phyloP scores from a whole-genome alignment of 2,797 vertebrate species.

The Leptodactylus fallax region DNA sequence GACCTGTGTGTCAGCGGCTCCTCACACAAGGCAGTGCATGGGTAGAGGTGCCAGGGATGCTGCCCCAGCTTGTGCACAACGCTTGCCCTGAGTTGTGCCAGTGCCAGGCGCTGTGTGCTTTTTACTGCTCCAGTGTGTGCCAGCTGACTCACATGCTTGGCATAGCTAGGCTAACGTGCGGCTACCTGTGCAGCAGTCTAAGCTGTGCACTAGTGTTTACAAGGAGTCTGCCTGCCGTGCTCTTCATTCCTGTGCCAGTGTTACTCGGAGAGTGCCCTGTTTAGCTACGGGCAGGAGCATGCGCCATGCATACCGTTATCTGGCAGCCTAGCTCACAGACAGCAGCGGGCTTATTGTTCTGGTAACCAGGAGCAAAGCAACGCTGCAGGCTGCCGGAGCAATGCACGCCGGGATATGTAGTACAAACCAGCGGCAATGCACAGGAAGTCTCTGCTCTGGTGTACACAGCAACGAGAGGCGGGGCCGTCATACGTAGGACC shows the following conservation, averaged over 20 bases:
- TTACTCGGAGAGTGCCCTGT: not conserved
- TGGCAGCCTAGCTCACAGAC: constrained; percentile 43
- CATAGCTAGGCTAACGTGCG: constrained; percentile 7
- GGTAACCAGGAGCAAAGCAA: constrained; percentile 69
- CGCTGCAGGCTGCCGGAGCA: constrained; percentile 62
- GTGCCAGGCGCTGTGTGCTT: not conserved
- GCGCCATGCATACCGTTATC: constrained; percentile 15
- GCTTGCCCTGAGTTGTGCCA: no score
- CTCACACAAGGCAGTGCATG: constrained; percentile 14
- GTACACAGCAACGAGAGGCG: not conserved
- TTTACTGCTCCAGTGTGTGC: not conserved
- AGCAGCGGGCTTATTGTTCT: constrained; percentile 87
- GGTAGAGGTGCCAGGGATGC: not conserved
- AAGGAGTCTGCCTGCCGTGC: not conserved
- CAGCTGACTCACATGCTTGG: constrained; percentile 29
- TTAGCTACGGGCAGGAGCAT: constrained; percentile 20
- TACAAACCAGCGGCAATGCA: not conserved
- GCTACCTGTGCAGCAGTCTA: not conserved
- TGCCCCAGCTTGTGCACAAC: constrained; percentile 21
- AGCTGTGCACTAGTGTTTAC: not conserved
- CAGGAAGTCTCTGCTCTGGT: not conserved
- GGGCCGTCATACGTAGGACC: not conserved
- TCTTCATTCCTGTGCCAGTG: not conserved
- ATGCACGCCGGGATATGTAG: constrained; percentile 65
- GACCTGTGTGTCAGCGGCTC: not conserved